phyloP scores from a whole-genome alignment of 2,888 invertebrate species.

The Phaedon cochleariae region DNA sequence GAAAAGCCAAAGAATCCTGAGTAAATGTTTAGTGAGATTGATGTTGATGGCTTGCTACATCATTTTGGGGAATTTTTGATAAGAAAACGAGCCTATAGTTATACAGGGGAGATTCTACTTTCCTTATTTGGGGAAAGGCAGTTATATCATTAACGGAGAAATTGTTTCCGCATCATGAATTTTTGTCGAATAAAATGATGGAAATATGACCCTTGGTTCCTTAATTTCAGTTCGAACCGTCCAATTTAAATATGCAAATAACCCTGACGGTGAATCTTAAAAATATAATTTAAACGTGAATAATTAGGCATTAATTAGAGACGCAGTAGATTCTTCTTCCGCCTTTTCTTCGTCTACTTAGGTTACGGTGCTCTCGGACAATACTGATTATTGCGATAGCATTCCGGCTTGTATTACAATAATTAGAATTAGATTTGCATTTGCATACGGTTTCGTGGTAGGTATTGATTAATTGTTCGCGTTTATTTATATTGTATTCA shows the following conservation, averaged over 20 bases:
- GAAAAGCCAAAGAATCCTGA: too few relatives aligned
- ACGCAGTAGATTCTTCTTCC: constrained; percentile 25
- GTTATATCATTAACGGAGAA: too few relatives aligned
- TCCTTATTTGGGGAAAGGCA: too few relatives aligned
- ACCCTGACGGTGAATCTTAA: constrained; percentile 21
- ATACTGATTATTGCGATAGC: constrained; percentile 41
- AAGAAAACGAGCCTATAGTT: too few relatives aligned
- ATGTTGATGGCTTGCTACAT: too few relatives aligned
- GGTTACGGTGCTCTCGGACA: constrained; percentile 35
- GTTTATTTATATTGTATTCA: constrained; percentile 25
- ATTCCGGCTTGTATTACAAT: constrained; percentile 27
- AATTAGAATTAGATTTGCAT: constrained; percentile 29
- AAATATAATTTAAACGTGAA: constrained; percentile 24
- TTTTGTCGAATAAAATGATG: not conserved
- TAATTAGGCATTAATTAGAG: constrained; percentile 27
- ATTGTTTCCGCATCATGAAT: not conserved
- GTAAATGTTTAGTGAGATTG: too few relatives aligned
- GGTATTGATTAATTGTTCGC: constrained; percentile 32
- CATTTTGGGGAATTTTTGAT: too few relatives aligned
- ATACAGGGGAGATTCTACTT: too few relatives aligned
- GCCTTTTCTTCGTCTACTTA: constrained; percentile 14
- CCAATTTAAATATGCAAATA: constrained; percentile 27
- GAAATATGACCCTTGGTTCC: not conserved
- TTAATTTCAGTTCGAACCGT: not conserved
- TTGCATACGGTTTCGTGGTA: constrained; percentile 28